Conservation (phyloP, 2,888 invertebrate genomes). For the Melinaea menophilus region DNA sequence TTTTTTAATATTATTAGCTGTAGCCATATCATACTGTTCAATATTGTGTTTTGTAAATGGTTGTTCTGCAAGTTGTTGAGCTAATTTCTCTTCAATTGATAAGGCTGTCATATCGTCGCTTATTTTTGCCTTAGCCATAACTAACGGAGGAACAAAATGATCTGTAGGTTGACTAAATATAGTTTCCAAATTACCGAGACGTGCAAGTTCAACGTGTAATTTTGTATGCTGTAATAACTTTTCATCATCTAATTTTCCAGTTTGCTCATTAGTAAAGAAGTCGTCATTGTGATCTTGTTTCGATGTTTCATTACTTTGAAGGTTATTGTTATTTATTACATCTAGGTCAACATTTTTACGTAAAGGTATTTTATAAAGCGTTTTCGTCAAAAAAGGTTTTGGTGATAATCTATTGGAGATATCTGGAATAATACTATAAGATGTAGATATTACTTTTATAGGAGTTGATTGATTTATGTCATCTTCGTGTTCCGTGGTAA, state of each 20-base stretch:
- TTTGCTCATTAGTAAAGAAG: constrained; percentile 48
- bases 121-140: constrained; percentile 73
- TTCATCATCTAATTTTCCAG: constrained; percentile 60
- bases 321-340: constrained; percentile 48
- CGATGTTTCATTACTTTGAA: constrained; percentile 62
- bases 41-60: constrained; percentile 41
- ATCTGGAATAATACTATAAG: constrained; percentile 31
- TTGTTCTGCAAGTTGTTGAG: constrained; percentile 63
- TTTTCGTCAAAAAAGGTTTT: constrained; percentile 19
- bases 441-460: constrained; percentile 39
- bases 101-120: constrained; percentile 73
- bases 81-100: constrained; percentile 70
- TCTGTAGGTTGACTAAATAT: constrained; percentile 73
- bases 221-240: constrained; percentile 65
- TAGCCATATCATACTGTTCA: constrained; percentile 29
- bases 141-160: constrained; percentile 72
- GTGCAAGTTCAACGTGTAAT: constrained; percentile 65
- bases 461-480: constrained; percentile 45
- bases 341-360: constrained; percentile 48
- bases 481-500: constrained; percentile 51
- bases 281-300: constrained; percentile 48
- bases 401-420: constrained; percentile 32
- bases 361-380: constrained; percentile 30
- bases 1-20: constrained; percentile 35
- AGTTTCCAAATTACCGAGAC: constrained; percentile 65